Conservation (phyloP, 2,888 invertebrate species). For the Leptarthrus brevirostris region DNA sequence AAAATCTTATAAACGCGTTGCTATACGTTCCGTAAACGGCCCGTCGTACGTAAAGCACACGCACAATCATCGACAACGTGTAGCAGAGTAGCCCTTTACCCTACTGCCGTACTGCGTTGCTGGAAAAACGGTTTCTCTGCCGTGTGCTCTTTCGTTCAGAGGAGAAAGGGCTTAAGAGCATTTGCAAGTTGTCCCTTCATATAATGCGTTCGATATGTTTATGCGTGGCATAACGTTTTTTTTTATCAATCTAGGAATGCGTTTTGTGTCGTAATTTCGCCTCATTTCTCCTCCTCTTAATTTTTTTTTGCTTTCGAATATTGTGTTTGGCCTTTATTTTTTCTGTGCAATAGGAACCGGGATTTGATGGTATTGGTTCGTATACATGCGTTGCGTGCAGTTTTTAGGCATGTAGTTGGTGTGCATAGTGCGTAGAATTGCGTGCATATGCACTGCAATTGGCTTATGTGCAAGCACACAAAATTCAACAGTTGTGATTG, state of each 20-base stretch:
- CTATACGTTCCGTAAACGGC: too few relatives aligned
- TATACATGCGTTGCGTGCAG: conserved; percentile 9
- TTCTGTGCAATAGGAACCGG: not conserved
- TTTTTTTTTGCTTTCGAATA: conserved; percentile 2
- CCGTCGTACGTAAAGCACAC: too few relatives aligned
- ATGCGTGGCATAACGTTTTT: conserved; percentile 4
- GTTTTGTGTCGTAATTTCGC: conserved; percentile 39
- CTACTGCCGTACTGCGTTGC: too few relatives aligned
- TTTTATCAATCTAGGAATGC: not conserved
- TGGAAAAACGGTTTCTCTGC: too few relatives aligned
- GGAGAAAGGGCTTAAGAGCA: not conserved
- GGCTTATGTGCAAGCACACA: not conserved
- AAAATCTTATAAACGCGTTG: too few relatives aligned
- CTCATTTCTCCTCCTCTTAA: conserved; percentile 22
- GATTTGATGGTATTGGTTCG: not conserved
- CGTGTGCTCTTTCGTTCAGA: not conserved
- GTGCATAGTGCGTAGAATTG: conserved; percentile 15
- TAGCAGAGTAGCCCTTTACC: too few relatives aligned
- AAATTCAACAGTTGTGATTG: too few relatives aligned
- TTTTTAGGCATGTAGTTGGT: not conserved
- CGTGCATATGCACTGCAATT: conserved; percentile 26
- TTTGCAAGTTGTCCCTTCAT: not conserved
- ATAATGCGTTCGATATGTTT: not conserved
- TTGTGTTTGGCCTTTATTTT: conserved; percentile 3
- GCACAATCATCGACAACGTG: too few relatives aligned